Evolutionary conservation across 1,140 invertebrate species (phyloP).

Genomic region (Calosoma granatense): DNA sequence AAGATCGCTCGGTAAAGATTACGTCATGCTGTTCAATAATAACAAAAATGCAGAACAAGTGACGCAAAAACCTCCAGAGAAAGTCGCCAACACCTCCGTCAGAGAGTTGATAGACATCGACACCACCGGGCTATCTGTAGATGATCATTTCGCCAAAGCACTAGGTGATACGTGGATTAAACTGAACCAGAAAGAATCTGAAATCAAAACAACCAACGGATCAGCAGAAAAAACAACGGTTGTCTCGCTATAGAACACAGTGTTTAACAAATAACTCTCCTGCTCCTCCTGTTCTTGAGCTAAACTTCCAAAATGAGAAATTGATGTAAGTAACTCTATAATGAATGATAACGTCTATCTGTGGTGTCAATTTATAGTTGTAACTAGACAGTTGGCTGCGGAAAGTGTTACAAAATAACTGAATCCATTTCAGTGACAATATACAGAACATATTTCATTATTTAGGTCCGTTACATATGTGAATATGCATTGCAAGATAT

Average conservation of each 20-base stretch:
- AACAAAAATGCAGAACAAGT: slow-evolving; percentile 40
- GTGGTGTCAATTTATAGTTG: too few species aligned
- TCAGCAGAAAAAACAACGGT: background rate
- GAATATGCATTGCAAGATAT: too few species aligned
- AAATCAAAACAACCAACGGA: slow-evolving; percentile 20
- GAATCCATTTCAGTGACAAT: too few species aligned
- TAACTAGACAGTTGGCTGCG: too few species aligned
- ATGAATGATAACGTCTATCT: too few species aligned
- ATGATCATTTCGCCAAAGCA: slow-evolving; percentile 95
- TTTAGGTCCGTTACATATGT: too few species aligned
- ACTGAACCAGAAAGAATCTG: slow-evolving; percentile 40
- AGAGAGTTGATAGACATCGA: slow-evolving; percentile 28
- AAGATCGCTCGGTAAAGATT: slow-evolving; percentile 81
- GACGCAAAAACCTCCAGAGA: slow-evolving; percentile 13
- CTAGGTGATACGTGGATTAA: slow-evolving; percentile 88
- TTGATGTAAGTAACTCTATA: too few species aligned
- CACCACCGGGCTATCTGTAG: slow-evolving; percentile 45
- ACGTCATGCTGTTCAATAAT: slow-evolving; percentile 60
- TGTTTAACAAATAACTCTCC: background rate
- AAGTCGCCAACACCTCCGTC: slow-evolving; percentile 23
- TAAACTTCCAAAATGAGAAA: too few species aligned
- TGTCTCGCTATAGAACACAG: background rate
- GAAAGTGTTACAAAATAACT: too few species aligned
- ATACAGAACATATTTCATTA: too few species aligned
- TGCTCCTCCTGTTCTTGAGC: too few species aligned